Evolutionary conservation across 1,140 invertebrate species (phyloP).

Genomic region (Pteromalus puparum): DNA sequence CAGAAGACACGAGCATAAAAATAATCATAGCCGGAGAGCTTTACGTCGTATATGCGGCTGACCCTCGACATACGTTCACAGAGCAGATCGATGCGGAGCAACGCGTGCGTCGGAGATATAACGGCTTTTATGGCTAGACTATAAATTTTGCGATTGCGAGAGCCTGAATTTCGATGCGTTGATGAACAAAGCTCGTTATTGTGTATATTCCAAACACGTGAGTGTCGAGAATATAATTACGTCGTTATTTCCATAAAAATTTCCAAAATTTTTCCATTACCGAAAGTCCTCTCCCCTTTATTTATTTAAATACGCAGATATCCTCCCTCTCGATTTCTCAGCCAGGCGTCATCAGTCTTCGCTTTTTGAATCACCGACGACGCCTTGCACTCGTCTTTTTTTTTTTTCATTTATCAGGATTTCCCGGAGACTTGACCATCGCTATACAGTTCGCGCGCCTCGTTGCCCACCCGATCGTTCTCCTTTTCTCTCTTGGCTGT

Average conservation of each 20-base stretch:
- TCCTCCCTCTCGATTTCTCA: background rate
- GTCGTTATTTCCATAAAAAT: background rate
- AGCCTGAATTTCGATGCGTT: constrained; percentile 38
- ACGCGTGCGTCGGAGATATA: background rate
- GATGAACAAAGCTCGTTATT: constrained; percentile 36
- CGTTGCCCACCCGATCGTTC: constrained; percentile 30
- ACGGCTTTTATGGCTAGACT: constrained; percentile 29
- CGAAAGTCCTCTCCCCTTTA: background rate
- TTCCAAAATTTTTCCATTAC: constrained; percentile 16
- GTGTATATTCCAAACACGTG: background rate
- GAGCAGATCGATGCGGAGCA: background rate
- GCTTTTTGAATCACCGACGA: constrained; percentile 18
- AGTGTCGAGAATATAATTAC: background rate
- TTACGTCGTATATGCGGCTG: background rate
- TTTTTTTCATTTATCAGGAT: constrained; percentile 53
- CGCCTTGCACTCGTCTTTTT: constrained; percentile 9
- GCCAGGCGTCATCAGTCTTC: background rate
- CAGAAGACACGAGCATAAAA: constrained; percentile 41
- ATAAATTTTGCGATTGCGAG: constrained; percentile 46
- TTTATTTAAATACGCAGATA: background rate
- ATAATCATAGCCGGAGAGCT: constrained; percentile 45
- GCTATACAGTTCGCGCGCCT: background rate
- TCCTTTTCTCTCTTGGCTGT: constrained; percentile 35
- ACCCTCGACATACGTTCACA: constrained; percentile 42
- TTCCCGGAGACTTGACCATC: constrained; percentile 44